Conservation (phyloP, 2,113 vertebrate genomes). For the Phainopepla nitens region DNA sequence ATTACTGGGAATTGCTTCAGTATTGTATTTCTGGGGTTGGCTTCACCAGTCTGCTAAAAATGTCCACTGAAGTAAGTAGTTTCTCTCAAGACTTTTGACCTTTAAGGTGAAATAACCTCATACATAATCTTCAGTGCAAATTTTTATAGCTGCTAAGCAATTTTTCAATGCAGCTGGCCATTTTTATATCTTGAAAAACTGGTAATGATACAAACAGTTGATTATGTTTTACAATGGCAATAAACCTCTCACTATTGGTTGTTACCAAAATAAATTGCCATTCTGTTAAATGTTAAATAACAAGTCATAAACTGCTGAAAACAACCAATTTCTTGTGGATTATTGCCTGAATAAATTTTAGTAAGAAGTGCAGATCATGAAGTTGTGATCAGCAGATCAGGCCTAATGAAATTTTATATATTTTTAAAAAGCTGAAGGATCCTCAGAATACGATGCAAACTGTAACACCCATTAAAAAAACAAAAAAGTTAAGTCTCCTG, state of each 20-base stretch:
- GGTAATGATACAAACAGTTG: slow-evolving; percentile 71
- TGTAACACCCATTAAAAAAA: not conserved
- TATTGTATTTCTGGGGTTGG: not conserved
- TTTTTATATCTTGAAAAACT: slow-evolving; percentile 66
- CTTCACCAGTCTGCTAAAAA: not conserved
- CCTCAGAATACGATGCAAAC: not conserved
- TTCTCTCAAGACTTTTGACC: not conserved
- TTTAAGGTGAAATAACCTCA: slow-evolving; percentile 41
- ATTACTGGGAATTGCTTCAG: not conserved
- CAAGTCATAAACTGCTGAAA: slow-evolving; percentile 78
- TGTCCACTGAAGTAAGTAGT: not conserved
- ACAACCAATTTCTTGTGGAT: slow-evolving; percentile 76
- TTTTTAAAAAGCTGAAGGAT: not conserved
- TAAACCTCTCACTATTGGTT: slow-evolving; percentile 77
- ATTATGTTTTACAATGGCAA: slow-evolving; percentile 76
- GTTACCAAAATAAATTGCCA: slow-evolving; percentile 77
- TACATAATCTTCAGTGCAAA: slow-evolving; percentile 9
- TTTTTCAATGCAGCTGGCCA: slow-evolving; percentile 59
- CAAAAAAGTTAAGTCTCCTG: not conserved
- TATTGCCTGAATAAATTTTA: slow-evolving; percentile 76
- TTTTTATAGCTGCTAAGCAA: slow-evolving; percentile 35
- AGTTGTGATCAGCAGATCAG: slow-evolving; percentile 52
- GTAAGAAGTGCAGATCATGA: slow-evolving; percentile 60
- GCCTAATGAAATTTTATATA: not conserved
- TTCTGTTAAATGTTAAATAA: slow-evolving; percentile 82